Evolutionary conservation across 2,888 invertebrate species (phyloP).

Genomic region (Tenthredo livida): DNA sequence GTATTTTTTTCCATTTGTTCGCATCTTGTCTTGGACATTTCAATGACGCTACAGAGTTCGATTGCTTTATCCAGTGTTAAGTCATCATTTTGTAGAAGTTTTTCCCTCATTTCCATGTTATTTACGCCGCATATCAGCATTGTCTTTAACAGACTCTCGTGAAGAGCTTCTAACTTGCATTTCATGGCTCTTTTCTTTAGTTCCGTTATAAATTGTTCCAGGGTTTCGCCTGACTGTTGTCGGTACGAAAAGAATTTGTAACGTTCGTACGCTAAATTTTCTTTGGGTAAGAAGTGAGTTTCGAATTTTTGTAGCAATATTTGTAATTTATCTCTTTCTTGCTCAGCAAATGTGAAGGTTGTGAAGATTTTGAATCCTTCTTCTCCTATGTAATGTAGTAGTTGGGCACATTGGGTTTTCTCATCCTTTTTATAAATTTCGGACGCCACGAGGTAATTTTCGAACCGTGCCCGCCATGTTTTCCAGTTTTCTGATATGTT

Average conservation of each 20-base stretch:
- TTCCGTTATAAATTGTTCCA: conserved; percentile 62
- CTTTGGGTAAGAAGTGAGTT: conserved; percentile 61
- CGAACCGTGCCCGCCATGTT: no score
- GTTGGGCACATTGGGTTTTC: conserved; percentile 38
- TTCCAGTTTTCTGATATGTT: no score
- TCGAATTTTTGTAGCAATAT: conserved; percentile 60
- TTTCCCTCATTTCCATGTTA: conserved; percentile 56
- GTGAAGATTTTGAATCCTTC: conserved; percentile 61
- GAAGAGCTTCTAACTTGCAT: conserved; percentile 59
- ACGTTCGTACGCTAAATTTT: conserved; percentile 60
- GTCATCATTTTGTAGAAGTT: conserved; percentile 52
- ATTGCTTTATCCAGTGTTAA: conserved; percentile 53
- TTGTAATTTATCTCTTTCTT: conserved; percentile 52
- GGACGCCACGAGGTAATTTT: no score
- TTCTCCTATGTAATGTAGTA: conserved; percentile 64
- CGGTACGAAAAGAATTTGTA: conserved; percentile 60
- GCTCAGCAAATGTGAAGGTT: conserved; percentile 55
- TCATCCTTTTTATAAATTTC: no score
- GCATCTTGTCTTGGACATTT: conserved; percentile 43
- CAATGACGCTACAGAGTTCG: conserved; percentile 54
- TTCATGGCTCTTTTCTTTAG: conserved; percentile 60
- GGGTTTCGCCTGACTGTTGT: conserved; percentile 59
- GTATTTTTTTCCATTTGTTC: neutral
- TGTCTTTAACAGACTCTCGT: conserved; percentile 60
- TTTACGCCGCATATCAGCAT: conserved; percentile 61